phyloP scores from a whole-genome alignment of 2,113 vertebrate genomes.

The Ascaphus truei region DNA sequence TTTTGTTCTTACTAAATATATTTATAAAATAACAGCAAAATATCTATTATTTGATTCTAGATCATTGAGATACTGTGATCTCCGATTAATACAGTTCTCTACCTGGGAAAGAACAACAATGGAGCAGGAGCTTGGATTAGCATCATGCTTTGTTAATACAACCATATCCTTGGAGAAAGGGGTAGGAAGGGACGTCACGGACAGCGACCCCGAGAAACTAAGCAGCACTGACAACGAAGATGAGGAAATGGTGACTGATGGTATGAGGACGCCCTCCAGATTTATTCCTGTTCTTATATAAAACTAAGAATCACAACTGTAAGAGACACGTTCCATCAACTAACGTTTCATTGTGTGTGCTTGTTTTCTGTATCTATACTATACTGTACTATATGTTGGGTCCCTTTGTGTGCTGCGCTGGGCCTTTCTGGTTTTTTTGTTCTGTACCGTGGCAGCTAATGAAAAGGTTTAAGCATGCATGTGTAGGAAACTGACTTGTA shows the following conservation, averaged over 20 bases:
- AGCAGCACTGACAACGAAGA: constrained; percentile 94
- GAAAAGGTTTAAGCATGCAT: too few relatives aligned
- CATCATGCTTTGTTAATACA: constrained; percentile 82
- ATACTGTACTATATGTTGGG: too few relatives aligned
- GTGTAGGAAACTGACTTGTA: too few relatives aligned
- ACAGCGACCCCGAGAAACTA: constrained; percentile 89
- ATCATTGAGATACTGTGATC: constrained; percentile 92
- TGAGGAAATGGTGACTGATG: constrained; percentile 73
- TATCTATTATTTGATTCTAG: constrained; percentile 51
- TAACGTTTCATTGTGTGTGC: too few relatives aligned
- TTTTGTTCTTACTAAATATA: too few relatives aligned
- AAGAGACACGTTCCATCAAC: too few relatives aligned
- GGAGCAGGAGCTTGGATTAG: constrained; percentile 93
- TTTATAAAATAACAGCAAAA: not conserved
- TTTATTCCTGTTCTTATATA: too few relatives aligned
- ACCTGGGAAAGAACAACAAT: constrained; percentile 83
- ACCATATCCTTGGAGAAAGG: constrained; percentile 63
- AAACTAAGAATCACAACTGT: too few relatives aligned
- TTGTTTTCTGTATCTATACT: too few relatives aligned
- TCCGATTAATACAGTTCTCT: constrained; percentile 87
- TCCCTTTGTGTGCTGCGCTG: too few relatives aligned
- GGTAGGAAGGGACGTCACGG: constrained; percentile 68
- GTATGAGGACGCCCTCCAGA: constrained; percentile 57
- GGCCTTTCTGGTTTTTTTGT: too few relatives aligned
- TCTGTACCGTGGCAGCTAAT: too few relatives aligned